Evolutionary conservation across 2,888 invertebrate species (phyloP).

Genomic region (Sialis fuliginosa): DNA sequence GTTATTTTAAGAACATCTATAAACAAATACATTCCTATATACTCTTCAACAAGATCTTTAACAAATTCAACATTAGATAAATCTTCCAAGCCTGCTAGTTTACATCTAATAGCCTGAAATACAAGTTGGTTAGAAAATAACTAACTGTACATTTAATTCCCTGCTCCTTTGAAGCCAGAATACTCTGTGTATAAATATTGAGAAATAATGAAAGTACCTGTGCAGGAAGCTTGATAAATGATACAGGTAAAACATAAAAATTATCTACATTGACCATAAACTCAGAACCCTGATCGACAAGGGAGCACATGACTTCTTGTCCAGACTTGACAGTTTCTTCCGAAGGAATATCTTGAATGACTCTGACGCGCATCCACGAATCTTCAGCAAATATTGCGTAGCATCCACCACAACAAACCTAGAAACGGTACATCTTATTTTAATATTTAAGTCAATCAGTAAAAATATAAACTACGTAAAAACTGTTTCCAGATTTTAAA

Average conservation of each 20-base stretch:
- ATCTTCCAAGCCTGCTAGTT: conserved; percentile 52
- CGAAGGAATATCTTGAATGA: conserved; percentile 28
- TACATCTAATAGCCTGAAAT: conserved; percentile 45
- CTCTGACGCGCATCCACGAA: conserved; percentile 36
- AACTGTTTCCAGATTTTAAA: too few species aligned
- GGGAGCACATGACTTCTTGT: conserved; percentile 35
- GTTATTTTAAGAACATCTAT: not conserved
- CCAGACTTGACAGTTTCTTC: not conserved
- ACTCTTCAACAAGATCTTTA: conserved; percentile 16
- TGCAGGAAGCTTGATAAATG: conserved; percentile 45
- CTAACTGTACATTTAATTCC: too few species aligned
- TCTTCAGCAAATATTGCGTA: conserved; percentile 28
- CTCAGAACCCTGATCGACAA: conserved; percentile 61
- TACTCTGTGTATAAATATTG: not conserved
- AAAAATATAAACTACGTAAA: too few species aligned
- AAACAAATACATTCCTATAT: conserved; percentile 4
- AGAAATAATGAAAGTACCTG: conserved; percentile 31
- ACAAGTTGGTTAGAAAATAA: not conserved
- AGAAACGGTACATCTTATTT: not conserved
- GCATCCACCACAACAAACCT: conserved; percentile 16
- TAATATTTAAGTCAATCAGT: too few species aligned
- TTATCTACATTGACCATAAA: conserved; percentile 32
- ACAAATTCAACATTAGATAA: conserved; percentile 26
- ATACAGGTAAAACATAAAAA: conserved; percentile 40
- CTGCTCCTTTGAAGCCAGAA: not conserved